Evolutionary conservation across 2,113 vertebrate species (phyloP).

Genomic region (Tetrao urogallus): DNA sequence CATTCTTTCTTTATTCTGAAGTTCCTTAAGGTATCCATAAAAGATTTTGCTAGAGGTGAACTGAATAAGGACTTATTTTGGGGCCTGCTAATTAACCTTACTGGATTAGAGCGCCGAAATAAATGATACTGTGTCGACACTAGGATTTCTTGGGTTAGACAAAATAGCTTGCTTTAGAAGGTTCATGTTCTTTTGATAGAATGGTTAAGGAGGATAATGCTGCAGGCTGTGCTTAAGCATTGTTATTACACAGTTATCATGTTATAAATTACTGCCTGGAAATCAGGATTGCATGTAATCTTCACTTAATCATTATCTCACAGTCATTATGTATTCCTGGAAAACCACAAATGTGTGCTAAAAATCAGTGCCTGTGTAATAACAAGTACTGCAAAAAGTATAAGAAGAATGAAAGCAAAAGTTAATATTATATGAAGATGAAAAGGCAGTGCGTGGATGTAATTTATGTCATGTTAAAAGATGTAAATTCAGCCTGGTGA

Average conservation of each 20-base stretch:
- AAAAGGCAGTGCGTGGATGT: not conserved
- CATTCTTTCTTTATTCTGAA: not conserved
- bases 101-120: not conserved
- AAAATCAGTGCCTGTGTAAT: not conserved
- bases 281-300: not conserved
- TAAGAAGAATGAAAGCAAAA: not conserved
- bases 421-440: not conserved
- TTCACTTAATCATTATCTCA: not conserved
- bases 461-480: not conserved
- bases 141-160: not conserved
- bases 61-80: not conserved
- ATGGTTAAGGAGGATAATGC: not conserved
- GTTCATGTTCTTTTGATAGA: not conserved
- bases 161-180: not conserved
- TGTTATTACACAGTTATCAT: not conserved
- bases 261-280: not conserved
- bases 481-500: slow-evolving; percentile 15
- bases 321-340: not conserved
- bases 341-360: not conserved
- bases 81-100: not conserved
- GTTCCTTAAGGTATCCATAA: not conserved
- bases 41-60: not conserved
- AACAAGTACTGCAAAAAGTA: not conserved
- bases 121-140: not conserved
- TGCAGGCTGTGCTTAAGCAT: not conserved